Percentiles rank a stretch among this genome's conserved stretches.
phyloP scores from a whole-genome alignment of 2,113 vertebrate genomes.

The Centrocercus urophasianus region DNA sequence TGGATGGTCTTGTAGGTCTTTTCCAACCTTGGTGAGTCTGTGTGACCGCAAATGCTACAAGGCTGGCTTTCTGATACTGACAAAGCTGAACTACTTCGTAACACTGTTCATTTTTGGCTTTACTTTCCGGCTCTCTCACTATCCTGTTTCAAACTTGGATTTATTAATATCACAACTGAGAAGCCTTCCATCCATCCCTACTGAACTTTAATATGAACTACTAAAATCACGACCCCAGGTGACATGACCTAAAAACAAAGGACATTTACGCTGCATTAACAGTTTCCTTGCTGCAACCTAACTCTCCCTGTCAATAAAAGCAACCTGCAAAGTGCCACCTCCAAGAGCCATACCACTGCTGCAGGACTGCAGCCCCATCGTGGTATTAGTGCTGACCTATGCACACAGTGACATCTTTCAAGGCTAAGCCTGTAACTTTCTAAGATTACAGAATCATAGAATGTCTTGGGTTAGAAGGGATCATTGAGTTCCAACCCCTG shows the following conservation, averaged over 20 bases:
- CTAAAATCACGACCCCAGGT: not conserved
- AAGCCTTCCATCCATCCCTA: not conserved
- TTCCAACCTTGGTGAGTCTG: no score
- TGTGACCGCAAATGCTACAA: not conserved
- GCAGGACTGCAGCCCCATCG: accelerated
- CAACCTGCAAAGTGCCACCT: not conserved
- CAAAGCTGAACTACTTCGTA: not conserved
- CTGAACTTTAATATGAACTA: not conserved
- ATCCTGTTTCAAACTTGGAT: not conserved
- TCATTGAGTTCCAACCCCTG: no score
- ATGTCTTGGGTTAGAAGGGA: no score
- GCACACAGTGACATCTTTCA: not conserved
- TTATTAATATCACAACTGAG: not conserved
- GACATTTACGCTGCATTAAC: not conserved
- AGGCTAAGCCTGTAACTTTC: not conserved
- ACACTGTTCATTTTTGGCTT: not conserved
- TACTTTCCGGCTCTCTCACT: not conserved
- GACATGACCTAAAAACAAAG: not conserved
- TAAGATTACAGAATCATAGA: no score
- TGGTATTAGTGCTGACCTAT: not conserved
- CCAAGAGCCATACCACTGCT: not conserved
- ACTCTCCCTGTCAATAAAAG: not conserved
- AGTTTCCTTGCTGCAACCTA: not conserved
- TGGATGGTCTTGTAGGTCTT: no score
- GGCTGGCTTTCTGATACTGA: not conserved